Evolutionary conservation across 30 jellyfish, hydroid and myxozoan species (phyloP).

Genomic region (Catostylus mosaicus): DNA sequence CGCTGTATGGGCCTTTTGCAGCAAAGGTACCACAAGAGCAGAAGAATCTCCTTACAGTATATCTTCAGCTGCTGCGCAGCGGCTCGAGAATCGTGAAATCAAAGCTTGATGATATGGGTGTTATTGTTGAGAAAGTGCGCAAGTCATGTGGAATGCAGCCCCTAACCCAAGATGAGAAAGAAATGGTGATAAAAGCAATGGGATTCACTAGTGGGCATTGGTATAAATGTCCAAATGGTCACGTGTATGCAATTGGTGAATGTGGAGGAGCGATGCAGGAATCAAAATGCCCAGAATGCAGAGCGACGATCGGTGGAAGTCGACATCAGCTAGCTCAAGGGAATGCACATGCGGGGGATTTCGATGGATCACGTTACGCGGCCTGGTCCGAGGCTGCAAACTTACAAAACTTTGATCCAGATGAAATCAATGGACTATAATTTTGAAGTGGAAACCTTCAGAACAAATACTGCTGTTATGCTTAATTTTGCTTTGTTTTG

Average conservation of each 20-base stretch:
- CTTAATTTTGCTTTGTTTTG: no score
- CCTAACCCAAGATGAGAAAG: conserved; percentile 46
- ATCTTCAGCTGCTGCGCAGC: conserved; percentile 1
- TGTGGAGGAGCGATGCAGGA: conserved; percentile 86
- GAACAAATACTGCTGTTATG: no score
- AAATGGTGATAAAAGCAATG: conserved; percentile 67
- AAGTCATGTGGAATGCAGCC: conserved; percentile 10
- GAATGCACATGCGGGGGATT: conserved; percentile 79
- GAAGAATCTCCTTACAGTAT: neutral
- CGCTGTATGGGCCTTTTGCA: neutral
- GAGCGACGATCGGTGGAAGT: conserved; percentile 71
- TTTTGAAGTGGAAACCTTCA: no score
- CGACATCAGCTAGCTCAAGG: conserved; percentile 61
- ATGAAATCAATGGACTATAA: no score
- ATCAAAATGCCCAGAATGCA: conserved; percentile 82
- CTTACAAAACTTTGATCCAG: conserved; percentile 48
- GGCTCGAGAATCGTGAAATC: conserved; percentile 33
- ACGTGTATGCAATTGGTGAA: conserved; percentile 83
- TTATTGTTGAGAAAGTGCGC: conserved; percentile 6
- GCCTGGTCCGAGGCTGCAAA: conserved; percentile 87
- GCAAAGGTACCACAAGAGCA: neutral
- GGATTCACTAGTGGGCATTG: conserved; percentile 72
- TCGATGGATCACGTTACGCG: conserved; percentile 71
- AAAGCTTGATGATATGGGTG: neutral
- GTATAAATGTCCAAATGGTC: conserved; percentile 84